phyloP scores from a whole-genome alignment of 2,113 vertebrate genomes.

The Chionomys nivalis region DNA sequence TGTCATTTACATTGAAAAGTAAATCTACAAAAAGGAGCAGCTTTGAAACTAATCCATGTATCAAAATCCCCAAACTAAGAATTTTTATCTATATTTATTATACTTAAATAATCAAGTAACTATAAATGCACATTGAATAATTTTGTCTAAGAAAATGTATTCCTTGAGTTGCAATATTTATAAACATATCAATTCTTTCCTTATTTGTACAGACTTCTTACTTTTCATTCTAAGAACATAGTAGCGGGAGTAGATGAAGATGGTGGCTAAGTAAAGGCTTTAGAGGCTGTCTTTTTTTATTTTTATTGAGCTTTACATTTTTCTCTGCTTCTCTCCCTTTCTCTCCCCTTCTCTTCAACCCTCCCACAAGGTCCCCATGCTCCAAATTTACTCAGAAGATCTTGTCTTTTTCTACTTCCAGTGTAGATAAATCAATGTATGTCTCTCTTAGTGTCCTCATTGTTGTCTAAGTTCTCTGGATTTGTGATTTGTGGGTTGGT shows the following conservation, averaged over 20 bases:
- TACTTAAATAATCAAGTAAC: background rate
- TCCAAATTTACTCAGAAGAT: too few relatives aligned
- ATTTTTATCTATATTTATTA: background rate
- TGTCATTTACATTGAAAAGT: background rate
- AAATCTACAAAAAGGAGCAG: background rate
- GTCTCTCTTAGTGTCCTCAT: too few relatives aligned
- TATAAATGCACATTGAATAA: background rate
- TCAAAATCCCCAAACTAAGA: background rate
- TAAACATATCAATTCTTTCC: background rate
- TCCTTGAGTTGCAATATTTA: background rate
- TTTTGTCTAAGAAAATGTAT: background rate
- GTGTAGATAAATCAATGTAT: too few relatives aligned
- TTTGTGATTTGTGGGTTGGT: too few relatives aligned
- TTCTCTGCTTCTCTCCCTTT: too few relatives aligned
- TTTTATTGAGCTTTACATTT: too few relatives aligned
- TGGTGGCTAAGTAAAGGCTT: background rate
- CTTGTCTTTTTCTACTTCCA: too few relatives aligned
- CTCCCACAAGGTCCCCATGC: too few relatives aligned
- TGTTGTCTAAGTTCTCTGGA: too few relatives aligned
- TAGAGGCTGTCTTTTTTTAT: background rate
- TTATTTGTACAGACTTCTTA: background rate
- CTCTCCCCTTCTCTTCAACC: too few relatives aligned
- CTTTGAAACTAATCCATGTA: background rate
- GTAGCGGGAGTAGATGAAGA: background rate
- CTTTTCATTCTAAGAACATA: background rate